Percentiles rank a stretch among this genome's conserved stretches.
phyloP scores from a whole-genome alignment of 2,797 vertebrate species.

The Anisognathus igniventris region DNA sequence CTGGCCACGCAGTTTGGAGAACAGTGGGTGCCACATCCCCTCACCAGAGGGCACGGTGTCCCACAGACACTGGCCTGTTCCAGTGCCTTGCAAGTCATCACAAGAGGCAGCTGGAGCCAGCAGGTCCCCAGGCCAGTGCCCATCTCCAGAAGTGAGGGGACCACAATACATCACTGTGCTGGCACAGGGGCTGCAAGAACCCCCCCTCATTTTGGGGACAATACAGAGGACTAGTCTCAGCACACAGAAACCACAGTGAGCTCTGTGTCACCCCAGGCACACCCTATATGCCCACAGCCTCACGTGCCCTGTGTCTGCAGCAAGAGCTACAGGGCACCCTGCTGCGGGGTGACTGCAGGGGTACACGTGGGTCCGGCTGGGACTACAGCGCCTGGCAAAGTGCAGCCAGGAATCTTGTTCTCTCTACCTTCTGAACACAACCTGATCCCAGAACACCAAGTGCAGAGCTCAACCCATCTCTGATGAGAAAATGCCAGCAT shows the following conservation, averaged over 20 bases:
- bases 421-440: neutral
- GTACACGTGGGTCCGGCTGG: rapidly evolving
- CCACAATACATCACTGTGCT: neutral
- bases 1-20: neutral
- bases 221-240: neutral
- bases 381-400: rapidly evolving
- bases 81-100: rapidly evolving
- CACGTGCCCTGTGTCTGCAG: rapidly evolving
- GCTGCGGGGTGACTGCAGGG: rapidly evolving
- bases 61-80: neutral
- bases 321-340: neutral
- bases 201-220: neutral
- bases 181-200: neutral
- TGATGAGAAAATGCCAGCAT: neutral
- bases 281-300: rapidly evolving
- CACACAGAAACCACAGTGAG: rapidly evolving
- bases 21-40: neutral
- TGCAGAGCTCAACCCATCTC: neutral
- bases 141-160: neutral
- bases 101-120: neutral
- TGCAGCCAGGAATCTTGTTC: rapidly evolving
- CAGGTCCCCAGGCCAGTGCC: neutral
- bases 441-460: neutral
- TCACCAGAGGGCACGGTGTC: neutral
- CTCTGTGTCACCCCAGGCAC: neutral